These are phyloP conservation scores for Laticauda laticaudata DNA, from an alignment of 2,113 vertebrate species.

Conservation along the genomic window DNA sequence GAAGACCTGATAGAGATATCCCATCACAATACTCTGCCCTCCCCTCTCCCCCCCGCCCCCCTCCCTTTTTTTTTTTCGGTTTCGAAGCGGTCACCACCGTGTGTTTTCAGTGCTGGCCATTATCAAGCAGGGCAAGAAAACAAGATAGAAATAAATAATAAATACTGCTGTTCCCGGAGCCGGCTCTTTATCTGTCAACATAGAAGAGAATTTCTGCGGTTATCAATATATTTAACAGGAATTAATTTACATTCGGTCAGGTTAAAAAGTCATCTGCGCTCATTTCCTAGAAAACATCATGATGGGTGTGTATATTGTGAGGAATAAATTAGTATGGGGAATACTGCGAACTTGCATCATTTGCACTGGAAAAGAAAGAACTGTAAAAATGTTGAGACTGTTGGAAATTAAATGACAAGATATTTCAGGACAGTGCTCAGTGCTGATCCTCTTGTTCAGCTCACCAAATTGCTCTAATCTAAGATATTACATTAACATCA, in stretches of 20 bases:
- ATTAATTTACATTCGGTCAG: background rate
- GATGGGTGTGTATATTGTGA: background rate
- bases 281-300: background rate
- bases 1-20: background rate
- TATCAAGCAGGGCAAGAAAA: background rate
- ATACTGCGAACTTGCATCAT: background rate
- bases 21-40: background rate
- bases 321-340: background rate
- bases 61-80: too few relatives aligned
- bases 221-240: background rate
- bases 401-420: background rate
- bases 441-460: background rate
- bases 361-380: background rate
- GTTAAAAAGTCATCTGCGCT: background rate
- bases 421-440: background rate
- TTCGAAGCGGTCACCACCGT: background rate
- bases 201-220: background rate
- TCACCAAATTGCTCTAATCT: background rate
- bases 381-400: background rate
- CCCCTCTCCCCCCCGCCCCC: too few relatives aligned
- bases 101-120: background rate
- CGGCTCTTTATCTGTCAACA: background rate
- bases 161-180: background rate
- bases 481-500: background rate
- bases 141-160: background rate